A percentile compares a stretch with the other conserved stretches of the same genome.
phyloP scores from a whole-genome alignment of 2,797 vertebrate species.

The Falco berigora region DNA sequence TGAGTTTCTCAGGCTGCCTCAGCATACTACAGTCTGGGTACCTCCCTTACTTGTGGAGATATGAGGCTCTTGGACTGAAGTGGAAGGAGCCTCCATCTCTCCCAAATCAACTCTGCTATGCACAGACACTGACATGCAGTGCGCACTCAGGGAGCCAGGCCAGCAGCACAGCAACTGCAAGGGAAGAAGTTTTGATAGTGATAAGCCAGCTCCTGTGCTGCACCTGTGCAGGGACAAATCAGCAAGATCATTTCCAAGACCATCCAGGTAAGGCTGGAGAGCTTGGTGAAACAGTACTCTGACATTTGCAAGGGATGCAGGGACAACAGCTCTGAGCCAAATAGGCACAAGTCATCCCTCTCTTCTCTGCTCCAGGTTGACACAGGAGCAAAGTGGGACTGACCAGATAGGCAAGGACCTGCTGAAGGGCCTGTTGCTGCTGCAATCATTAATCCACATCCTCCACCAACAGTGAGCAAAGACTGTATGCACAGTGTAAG shows the following conservation, averaged over 20 bases:
- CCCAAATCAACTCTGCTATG: neutral
- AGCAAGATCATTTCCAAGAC: neutral
- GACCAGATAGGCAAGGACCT: neutral
- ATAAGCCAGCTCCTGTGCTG: neutral
- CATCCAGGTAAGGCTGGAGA: neutral
- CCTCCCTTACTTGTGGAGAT: neutral
- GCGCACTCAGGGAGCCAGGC: neutral
- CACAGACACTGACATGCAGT: neutral
- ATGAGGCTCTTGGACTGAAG: neutral
- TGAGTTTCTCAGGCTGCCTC: neutral
- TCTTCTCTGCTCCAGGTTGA: neutral
- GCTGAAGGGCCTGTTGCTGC: neutral
- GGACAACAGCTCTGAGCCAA: neutral
- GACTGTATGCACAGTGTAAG: rapidly evolving
- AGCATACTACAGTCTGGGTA: neutral
- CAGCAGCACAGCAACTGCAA: neutral
- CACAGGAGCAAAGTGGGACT: neutral
- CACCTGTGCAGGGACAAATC: neutral
- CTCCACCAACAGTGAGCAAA: neutral
- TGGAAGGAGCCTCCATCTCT: neutral
- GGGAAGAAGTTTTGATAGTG: neutral
- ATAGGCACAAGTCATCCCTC: neutral
- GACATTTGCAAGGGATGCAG: neutral
- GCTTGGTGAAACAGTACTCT: neutral
- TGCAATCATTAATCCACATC: neutral